Evolutionary conservation across 2,113 vertebrate genomes (phyloP).

Genomic region (Acrocephalus kingi): DNA sequence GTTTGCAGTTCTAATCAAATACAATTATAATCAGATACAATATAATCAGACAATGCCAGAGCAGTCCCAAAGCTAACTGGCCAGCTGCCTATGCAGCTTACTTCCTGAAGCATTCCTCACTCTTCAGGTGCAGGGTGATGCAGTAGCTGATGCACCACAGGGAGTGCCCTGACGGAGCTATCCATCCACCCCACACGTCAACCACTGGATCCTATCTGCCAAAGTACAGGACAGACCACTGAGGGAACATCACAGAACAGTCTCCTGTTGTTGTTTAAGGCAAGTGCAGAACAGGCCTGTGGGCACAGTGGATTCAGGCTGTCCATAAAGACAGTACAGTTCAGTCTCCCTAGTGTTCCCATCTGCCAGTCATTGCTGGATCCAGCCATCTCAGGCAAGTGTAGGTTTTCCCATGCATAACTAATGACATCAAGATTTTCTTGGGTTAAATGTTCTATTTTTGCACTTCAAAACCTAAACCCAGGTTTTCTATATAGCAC

Average conservation of each 20-base stretch:
- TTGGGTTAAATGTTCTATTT: not conserved
- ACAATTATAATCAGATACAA: not conserved
- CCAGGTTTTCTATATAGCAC: not conserved
- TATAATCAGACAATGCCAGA: not conserved
- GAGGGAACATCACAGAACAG: not conserved
- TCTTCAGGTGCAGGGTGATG: not conserved
- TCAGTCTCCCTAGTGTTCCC: not conserved
- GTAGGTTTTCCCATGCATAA: not conserved
- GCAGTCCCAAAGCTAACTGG: not conserved
- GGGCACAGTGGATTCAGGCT: not conserved
- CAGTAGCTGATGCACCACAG: not conserved
- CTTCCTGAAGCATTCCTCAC: not conserved
- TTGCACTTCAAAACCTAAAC: not conserved
- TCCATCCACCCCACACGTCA: not conserved
- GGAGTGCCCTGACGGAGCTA: rapidly evolving
- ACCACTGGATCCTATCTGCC: rapidly evolving
- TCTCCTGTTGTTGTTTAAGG: not conserved
- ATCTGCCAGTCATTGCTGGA: not conserved
- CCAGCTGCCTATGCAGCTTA: not conserved
- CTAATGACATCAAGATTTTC: not conserved
- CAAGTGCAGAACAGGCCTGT: rapidly evolving
- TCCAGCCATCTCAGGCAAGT: not conserved
- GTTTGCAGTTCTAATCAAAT: not conserved
- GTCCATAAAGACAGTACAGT: not conserved
- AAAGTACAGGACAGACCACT: not conserved